These are phyloP conservation scores for Discoglossus pictus DNA, from an alignment of 2,797 vertebrate species.

Conservation along the genomic window DNA sequence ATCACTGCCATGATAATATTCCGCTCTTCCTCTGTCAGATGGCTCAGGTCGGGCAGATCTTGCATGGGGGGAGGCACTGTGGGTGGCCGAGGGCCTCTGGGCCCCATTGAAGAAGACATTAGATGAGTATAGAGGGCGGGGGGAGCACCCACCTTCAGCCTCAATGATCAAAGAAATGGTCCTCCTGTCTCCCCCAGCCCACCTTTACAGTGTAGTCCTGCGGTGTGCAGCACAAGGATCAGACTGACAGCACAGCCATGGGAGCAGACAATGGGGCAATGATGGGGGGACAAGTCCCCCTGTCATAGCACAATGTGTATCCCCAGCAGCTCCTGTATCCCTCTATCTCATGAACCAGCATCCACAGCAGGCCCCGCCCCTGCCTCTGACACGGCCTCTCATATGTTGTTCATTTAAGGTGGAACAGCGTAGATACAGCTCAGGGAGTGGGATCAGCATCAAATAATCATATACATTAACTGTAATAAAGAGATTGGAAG, in stretches of 20 bases:
- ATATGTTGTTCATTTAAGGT: no score
- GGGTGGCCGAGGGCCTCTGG: constrained; percentile 92
- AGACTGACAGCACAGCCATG: constrained; percentile 32
- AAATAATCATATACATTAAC: no score
- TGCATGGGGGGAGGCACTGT: constrained; percentile 88
- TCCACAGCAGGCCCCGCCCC: no score
- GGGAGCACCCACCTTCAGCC: constrained; percentile 79
- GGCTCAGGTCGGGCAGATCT: constrained; percentile 96
- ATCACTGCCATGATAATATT: constrained; percentile 98
- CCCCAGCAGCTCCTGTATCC: no score
- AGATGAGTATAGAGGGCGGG: constrained; percentile 53
- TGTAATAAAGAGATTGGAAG: no score
- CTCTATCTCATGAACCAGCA: no score
- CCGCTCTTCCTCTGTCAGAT: constrained; percentile 97
- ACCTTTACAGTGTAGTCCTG: constrained; percentile 76
- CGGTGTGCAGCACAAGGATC: constrained; percentile 56
- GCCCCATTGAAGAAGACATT: constrained; percentile 93
- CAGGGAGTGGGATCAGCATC: no score
- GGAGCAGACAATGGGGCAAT: not conserved
- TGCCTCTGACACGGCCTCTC: no score
- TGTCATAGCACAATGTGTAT: no score
- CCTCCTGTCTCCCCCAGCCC: constrained; percentile 60
- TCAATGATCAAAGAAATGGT: constrained; percentile 51
- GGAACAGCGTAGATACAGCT: no score
- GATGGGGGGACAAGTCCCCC: constrained; percentile 21